These are phyloP conservation scores for Irena cyanogastra DNA, from an alignment of 2,113 vertebrate genomes.

Conservation along the genomic window DNA sequence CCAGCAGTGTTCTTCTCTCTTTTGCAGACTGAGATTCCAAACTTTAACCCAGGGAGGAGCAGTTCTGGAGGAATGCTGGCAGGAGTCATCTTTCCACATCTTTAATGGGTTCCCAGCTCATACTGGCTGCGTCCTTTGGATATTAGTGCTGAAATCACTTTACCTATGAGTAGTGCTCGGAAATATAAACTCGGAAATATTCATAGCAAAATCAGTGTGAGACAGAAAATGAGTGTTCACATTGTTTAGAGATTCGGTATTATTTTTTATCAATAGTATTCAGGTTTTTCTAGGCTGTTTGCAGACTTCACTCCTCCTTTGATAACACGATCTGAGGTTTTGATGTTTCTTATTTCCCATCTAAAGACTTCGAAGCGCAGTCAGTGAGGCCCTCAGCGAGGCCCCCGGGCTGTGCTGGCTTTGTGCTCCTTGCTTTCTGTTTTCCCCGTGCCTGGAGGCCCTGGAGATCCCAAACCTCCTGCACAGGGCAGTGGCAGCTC, in stretches of 20 bases:
- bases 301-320: background rate
- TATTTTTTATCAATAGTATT: background rate
- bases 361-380: background rate
- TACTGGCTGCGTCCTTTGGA: background rate
- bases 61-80: background rate
- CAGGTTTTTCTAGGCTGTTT: background rate
- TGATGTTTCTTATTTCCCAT: background rate
- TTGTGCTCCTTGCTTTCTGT: rapidly evolving
- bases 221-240: background rate
- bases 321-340: rapidly evolving
- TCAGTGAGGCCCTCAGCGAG: rapidly evolving
- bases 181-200: background rate
- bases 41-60: background rate
- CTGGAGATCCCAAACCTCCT: background rate
- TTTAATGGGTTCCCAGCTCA: too few relatives aligned
- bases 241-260: background rate
- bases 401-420: background rate
- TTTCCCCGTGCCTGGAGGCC: background rate
- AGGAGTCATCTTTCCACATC: background rate
- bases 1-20: background rate
- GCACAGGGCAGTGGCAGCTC: background rate
- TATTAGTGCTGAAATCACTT: background rate
- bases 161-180: rapidly evolving
- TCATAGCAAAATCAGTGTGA: background rate
- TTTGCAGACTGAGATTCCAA: background rate